Base-by-base conservation (phyloP, 1,140 invertebrate species). In the Drosophila sechellia region DNA sequence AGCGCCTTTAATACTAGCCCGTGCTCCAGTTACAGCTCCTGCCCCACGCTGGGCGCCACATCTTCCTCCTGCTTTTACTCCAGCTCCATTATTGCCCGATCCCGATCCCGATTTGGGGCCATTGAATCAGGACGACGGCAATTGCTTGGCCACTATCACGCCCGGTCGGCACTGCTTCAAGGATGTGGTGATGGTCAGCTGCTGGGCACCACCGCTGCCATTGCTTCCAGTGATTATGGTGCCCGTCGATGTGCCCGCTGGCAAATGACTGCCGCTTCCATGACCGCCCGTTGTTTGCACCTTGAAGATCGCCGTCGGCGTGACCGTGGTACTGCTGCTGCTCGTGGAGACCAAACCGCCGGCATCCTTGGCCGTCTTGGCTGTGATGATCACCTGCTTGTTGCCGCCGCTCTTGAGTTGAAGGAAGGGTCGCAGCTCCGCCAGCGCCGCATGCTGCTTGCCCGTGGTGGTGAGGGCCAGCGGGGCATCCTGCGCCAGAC, bases 81-180 rank as follows among this genome's bases (percentile, higher is more conserved):
- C 35, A 72, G 15, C 31, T 53, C 13, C 22, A 31, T 34, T 31
- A 50, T 31, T 11, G 65, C 46, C 15, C 53, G 40, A 13, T 49
- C 53, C 12, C 61, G 58, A 12, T 89, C 20, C 13, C 61, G n/a
- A 34, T 15, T 65, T 69, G 46, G 66, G 83, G 78, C 76, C 15
- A 50, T 68, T 68, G 64, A 92, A 92, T 92, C 92, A 92, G 77
- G 92, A 92, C 48, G 89, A 91, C 77, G 90, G 90, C 73, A 91
- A 53, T 76, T 96, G 95, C 91, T 97, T 97, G 49, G 96, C 96
- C 55, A 97, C 96, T 76, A 97, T 97, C 20, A 97, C 96, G 59
- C 96, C 96, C 10, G 96, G 96, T 77, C 96, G 94, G 72, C 96
- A 95, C 77, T 97, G 96, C 76, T 95, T 92, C 6, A 91, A 64